These are phyloP conservation scores for Zoanthus solanderi DNA, from an alignment of 92 coral and sea anemone species.

Conservation along the genomic window DNA sequence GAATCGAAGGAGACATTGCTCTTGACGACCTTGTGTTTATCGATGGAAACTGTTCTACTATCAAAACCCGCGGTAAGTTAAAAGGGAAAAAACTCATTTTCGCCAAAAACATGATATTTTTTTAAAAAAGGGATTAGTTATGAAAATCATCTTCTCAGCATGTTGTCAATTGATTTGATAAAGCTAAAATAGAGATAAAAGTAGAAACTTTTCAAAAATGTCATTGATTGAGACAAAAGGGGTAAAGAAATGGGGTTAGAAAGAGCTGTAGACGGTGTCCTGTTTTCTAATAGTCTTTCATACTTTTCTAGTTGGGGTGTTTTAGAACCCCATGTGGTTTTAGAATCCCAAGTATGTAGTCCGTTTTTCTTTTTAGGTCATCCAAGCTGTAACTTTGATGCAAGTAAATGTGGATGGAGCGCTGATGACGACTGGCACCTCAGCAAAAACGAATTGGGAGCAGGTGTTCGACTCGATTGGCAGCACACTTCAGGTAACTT, in stretches of 20 bases:
- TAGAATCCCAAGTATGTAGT: not conserved
- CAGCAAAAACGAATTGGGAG: slow-evolving; percentile 38
- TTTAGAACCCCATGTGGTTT: too few species aligned
- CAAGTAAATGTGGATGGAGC: slow-evolving; percentile 66
- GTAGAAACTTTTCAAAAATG: too few species aligned
- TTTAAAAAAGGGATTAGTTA: too few species aligned
- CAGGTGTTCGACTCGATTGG: not conserved
- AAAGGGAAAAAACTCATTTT: not conserved
- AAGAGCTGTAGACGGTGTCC: too few species aligned
- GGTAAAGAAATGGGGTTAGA: too few species aligned
- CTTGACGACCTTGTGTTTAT: slow-evolving; percentile 15
- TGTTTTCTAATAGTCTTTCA: too few species aligned
- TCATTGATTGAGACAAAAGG: too few species aligned
- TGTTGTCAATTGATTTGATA: too few species aligned
- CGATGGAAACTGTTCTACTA: slow-evolving; percentile 25
- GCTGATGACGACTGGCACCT: slow-evolving; percentile 56
- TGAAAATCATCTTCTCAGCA: too few species aligned
- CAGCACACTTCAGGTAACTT: not conserved
- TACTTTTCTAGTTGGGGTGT: too few species aligned
- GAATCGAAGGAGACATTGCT: slow-evolving; percentile 23
- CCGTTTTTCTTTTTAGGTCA: slow-evolving; percentile 17
- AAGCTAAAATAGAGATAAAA: too few species aligned
- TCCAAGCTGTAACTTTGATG: slow-evolving; percentile 65
- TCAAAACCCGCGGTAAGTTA: not conserved
- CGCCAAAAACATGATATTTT: too few species aligned